Percentiles rank a stretch among this genome's conserved stretches.
phyloP scores from a whole-genome alignment of 2,113 vertebrate genomes.

The Erinaceus europaeus region DNA sequence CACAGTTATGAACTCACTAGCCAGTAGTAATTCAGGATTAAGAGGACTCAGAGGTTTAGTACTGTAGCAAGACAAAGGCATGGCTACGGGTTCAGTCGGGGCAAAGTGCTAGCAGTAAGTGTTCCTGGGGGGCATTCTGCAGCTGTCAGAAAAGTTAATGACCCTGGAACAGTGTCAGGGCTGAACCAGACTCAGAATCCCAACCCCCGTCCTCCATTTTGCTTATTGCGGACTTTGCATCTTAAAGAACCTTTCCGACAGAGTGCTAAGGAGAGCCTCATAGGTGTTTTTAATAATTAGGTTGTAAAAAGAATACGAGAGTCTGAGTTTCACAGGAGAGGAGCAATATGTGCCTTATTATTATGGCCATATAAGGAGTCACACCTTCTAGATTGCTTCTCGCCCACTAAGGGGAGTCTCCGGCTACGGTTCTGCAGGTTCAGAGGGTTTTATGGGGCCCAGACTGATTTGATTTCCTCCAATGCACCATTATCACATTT shows the following conservation, averaged over 20 bases:
- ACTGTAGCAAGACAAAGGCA: not conserved
- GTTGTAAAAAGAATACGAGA: not conserved
- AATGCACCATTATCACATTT: not conserved
- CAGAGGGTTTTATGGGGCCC: not conserved
- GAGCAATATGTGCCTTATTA: not conserved
- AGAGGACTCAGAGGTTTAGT: not conserved
- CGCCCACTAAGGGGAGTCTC: not conserved
- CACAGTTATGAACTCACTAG: not conserved
- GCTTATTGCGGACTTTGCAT: not conserved
- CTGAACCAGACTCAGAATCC: not conserved
- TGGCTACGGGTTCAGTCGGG: not conserved
- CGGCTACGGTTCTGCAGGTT: not conserved
- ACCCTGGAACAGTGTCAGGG: not conserved
- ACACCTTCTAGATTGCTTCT: not conserved
- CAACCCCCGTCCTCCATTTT: not conserved
- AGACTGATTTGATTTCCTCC: constrained; percentile 36
- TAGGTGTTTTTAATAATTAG: not conserved
- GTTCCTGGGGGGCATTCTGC: not conserved
- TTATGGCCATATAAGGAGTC: not conserved
- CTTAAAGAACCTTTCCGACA: not conserved
- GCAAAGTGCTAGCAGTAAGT: not conserved
- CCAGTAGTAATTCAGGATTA: not conserved
- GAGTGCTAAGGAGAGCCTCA: not conserved
- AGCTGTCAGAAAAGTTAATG: constrained; percentile 31
- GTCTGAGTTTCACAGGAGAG: not conserved